Base-by-base conservation (phyloP, 2,113 vertebrate genomes). In the Neotoma lepida region DNA sequence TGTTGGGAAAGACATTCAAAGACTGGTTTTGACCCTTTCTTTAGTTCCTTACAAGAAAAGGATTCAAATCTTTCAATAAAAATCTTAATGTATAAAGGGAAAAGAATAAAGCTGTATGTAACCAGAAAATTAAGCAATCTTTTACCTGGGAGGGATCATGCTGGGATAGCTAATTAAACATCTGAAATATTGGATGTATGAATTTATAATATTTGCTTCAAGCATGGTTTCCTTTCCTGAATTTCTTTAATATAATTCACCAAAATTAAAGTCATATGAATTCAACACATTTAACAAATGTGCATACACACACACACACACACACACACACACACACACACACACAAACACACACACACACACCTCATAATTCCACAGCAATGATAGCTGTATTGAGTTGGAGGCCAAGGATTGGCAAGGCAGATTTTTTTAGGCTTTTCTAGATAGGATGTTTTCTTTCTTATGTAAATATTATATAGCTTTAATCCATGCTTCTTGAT, bases 141-240 rank as follows among this genome's bases (percentile, higher is more conserved):
- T 93, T 58, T 95, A 95, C 89, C 91, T 96, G 91, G 74, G 91
- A 95, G 86, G 78, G 26, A 89, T 95, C 94, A 91, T 26, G 86
- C 61, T 96, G 91, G 30, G 91, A 88, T 30, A 78, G 70, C 78
- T 97, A 96, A 96, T 97, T 97, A 97, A 95, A 95, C 89, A 95
- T 93, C 93, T 77, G 89, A 97, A 96, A 93, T 88, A 91, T 77
- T 96, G 77, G 64, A 89, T 86, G 51, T 77, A 89, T 95, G 86
- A 96, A 92, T 94, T 89, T 96, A 87, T 91, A 97, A 95, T 91
- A 94, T 89, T 92, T 96, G 73, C 91, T 95, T 97, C 91, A 93
- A 95, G 89, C 26, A 84, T 89, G 35, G 64, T 95, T 95, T 94
- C 58, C 35, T 92, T 97, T 96, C 78, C 64, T 96, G 56, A 26